Evolutionary conservation across 2,888 invertebrate genomes (phyloP).

Genomic region (Hylaea fasciaria): DNA sequence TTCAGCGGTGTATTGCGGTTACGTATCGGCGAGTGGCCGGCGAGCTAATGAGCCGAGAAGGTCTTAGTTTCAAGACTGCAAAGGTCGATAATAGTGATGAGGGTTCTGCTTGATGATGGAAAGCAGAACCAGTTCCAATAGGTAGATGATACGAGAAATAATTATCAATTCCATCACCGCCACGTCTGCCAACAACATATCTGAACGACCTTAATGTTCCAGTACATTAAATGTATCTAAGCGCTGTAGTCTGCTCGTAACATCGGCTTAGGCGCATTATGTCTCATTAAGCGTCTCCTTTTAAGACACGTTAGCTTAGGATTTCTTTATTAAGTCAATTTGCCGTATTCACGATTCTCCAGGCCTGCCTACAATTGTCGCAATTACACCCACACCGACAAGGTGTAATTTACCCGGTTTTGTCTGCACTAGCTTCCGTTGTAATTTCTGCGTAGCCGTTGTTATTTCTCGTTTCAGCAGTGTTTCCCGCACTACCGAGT

Average conservation of each 20-base stretch:
- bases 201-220: too few relatives aligned
- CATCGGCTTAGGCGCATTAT: background rate
- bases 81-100: too few relatives aligned
- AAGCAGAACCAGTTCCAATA: too few relatives aligned
- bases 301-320: slow-evolving; percentile 13
- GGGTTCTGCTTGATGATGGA: too few relatives aligned
- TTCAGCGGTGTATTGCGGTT: too few relatives aligned
- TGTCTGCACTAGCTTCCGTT: background rate
- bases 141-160: too few relatives aligned
- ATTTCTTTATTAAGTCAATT: slow-evolving; percentile 26
- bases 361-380: slow-evolving; percentile 14
- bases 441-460: background rate
- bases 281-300: slow-evolving; percentile 6
- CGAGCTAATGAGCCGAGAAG: too few relatives aligned
- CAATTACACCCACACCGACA: slow-evolving; percentile 5
- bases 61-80: too few relatives aligned
- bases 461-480: background rate
- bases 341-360: slow-evolving; percentile 12
- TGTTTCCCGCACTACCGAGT: background rate
- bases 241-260: background rate
- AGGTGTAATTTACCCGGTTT: slow-evolving; percentile 17
- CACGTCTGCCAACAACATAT: too few relatives aligned
- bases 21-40: too few relatives aligned
- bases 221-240: background rate
- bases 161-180: too few relatives aligned